Percentiles rank a stretch among this genome's conserved stretches.
Conservation (phyloP, 2,888 invertebrate species). For the Acrocyrtus sp. region DNA sequence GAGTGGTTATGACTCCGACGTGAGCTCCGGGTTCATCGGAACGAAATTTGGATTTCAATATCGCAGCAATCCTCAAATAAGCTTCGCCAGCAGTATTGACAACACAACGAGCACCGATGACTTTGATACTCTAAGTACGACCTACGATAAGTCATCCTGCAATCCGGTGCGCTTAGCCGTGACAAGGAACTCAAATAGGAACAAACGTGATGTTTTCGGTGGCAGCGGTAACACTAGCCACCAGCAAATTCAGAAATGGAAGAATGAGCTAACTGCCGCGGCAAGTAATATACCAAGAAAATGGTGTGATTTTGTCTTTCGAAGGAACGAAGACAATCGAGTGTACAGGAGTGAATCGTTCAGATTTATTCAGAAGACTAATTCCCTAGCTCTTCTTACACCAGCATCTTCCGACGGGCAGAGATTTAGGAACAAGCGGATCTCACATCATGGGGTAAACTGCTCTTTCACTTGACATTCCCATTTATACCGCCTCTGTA, state of each 20-base stretch:
- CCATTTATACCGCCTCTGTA: not conserved
- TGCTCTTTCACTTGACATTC: no score
- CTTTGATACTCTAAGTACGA: constrained; percentile 35
- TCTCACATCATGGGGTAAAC: constrained; percentile 47
- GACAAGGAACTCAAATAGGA: constrained; percentile 37
- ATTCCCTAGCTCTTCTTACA: constrained; percentile 46
- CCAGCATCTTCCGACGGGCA: constrained; percentile 48
- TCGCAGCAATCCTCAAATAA: constrained; percentile 44
- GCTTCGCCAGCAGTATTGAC: constrained; percentile 26
- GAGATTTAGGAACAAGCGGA: constrained; percentile 43
- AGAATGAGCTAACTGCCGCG: constrained; percentile 49
- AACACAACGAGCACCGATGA: constrained; percentile 20
- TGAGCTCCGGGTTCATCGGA: constrained; percentile 24
- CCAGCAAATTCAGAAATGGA: constrained; percentile 52
- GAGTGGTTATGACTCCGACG: constrained; percentile 8
- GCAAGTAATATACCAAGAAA: constrained; percentile 45
- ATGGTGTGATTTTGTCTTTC: constrained; percentile 58
- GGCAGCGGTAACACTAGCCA: constrained; percentile 15
- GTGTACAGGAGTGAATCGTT: constrained; percentile 63
- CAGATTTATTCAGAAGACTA: constrained; percentile 62
- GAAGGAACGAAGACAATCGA: constrained; percentile 58
- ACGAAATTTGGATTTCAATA: constrained; percentile 38
- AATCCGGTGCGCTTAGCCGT: constrained; percentile 44
- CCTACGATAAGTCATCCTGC: constrained; percentile 45
- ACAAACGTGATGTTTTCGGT: constrained; percentile 12